Conservation (phyloP, 2,888 invertebrate species). For the Drosophila mimica region DNA sequence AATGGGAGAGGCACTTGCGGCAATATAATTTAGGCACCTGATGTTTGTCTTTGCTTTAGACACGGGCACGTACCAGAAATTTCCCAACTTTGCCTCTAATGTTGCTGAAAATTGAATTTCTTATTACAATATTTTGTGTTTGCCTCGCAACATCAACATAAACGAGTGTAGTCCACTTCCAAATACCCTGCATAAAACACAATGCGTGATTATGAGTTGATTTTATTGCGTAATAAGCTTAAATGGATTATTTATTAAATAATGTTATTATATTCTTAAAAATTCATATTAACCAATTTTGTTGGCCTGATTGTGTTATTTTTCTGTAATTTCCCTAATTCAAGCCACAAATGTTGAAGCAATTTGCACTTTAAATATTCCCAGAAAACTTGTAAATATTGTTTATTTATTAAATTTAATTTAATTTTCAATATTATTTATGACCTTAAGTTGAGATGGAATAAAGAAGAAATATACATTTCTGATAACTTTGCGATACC, state of each 20-base stretch:
- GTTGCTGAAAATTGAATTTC: slow-evolving; percentile 83
- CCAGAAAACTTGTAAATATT: not conserved
- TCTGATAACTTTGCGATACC: too few relatives aligned
- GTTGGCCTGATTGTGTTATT: not conserved
- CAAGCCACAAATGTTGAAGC: accelerated
- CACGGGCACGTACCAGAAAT: slow-evolving; percentile 58
- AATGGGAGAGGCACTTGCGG: slow-evolving; percentile 14
- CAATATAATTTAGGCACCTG: slow-evolving; percentile 41
- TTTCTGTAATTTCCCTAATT: not conserved
- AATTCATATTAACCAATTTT: not conserved
- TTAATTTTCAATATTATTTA: not conserved
- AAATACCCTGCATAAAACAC: slow-evolving; percentile 6
- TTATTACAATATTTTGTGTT: slow-evolving; percentile 61
- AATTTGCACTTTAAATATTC: not conserved
- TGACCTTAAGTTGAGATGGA: too few relatives aligned
- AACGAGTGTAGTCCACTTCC: too few relatives aligned
- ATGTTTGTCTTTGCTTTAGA: slow-evolving; percentile 37
- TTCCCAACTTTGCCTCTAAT: slow-evolving; percentile 70
- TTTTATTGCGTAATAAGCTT: not conserved
- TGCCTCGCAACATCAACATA: slow-evolving; percentile 15
- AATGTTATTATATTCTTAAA: not conserved
- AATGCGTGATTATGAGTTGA: not conserved
- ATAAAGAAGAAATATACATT: not conserved
- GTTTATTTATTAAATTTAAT: not conserved
- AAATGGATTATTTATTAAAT: not conserved